A percentile compares a stretch with the other conserved stretches of the same genome.
phyloP scores from a whole-genome alignment of 2,113 vertebrate species.

The Python bivittatus region DNA sequence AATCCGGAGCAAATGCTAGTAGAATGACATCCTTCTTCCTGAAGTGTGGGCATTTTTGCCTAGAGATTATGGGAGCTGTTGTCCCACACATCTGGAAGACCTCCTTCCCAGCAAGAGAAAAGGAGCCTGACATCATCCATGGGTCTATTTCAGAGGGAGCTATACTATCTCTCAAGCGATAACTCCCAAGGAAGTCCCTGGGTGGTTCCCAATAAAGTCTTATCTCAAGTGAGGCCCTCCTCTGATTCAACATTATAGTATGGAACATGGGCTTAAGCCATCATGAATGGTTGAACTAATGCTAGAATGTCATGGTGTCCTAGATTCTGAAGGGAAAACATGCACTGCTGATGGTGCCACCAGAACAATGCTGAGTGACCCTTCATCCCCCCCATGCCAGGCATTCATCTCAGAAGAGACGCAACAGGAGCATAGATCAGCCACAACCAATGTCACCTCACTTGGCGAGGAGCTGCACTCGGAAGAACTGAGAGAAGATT shows the following conservation, averaged over 20 bases:
- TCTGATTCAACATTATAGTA: neutral
- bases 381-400: constrained; percentile 62
- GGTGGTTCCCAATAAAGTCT: neutral
- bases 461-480: constrained; percentile 58
- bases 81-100: neutral
- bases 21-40: neutral
- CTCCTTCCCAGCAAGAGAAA: neutral
- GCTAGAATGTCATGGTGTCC: constrained; percentile 49
- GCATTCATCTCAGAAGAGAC: constrained; percentile 53
- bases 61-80: neutral
- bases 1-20: neutral
- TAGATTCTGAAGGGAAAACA: constrained; percentile 73
- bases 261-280: constrained; percentile 12
- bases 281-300: constrained; percentile 11
- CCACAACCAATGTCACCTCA: constrained; percentile 44
- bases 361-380: constrained; percentile 54
- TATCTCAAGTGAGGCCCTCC: neutral
- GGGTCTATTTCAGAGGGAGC: neutral
- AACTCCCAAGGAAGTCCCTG: neutral
- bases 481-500: constrained; percentile 63
- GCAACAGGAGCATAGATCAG: constrained; percentile 53
- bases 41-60: neutral
- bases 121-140: neutral
- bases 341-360: constrained; percentile 53
- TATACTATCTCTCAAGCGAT: neutral